Evolutionary conservation across 2,797 vertebrate species (phyloP).

Genomic region (Oryzias dopingdopingensis): DNA sequence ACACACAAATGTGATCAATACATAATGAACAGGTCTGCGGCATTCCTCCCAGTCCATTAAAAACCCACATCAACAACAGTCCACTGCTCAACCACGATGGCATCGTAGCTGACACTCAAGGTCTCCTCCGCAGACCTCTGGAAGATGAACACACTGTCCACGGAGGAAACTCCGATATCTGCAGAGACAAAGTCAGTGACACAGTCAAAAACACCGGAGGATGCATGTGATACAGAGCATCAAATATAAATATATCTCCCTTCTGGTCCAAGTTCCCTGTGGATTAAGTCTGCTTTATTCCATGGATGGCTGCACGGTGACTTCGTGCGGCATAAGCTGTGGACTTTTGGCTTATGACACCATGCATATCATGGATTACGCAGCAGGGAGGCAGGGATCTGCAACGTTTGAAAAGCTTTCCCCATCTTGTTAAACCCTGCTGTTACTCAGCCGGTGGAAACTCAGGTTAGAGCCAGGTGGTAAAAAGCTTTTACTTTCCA

Average conservation of each 20-base stretch:
- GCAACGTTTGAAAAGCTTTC: slow-evolving; percentile 23
- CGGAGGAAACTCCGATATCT: slow-evolving; percentile 82
- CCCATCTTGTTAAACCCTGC: slow-evolving; percentile 7
- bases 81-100: slow-evolving; percentile 98
- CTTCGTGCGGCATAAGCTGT: slow-evolving; percentile 33
- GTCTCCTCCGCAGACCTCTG: slow-evolving; percentile 82
- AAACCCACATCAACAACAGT: slow-evolving; percentile 83
- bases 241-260: slow-evolving; percentile 33
- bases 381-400: slow-evolving; percentile 26
- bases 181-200: slow-evolving; percentile 38
- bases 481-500: slow-evolving; percentile 1
- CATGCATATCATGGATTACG: slow-evolving; percentile 34
- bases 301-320: slow-evolving; percentile 44
- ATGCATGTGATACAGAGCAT: slow-evolving; percentile 27
- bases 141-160: slow-evolving; percentile 93
- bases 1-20: neutral
- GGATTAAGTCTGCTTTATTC: slow-evolving; percentile 48
- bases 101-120: slow-evolving; percentile 82
- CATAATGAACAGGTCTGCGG: neutral
- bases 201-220: slow-evolving; percentile 26
- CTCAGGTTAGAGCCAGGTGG: neutral
- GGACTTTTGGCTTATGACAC: slow-evolving; percentile 32
- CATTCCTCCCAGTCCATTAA: slow-evolving; percentile 8
- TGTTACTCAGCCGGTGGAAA: slow-evolving; percentile 6
- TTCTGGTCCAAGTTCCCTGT: slow-evolving; percentile 35